Conservation (phyloP, 2,888 invertebrate species). For the Chorisops tibialis region DNA sequence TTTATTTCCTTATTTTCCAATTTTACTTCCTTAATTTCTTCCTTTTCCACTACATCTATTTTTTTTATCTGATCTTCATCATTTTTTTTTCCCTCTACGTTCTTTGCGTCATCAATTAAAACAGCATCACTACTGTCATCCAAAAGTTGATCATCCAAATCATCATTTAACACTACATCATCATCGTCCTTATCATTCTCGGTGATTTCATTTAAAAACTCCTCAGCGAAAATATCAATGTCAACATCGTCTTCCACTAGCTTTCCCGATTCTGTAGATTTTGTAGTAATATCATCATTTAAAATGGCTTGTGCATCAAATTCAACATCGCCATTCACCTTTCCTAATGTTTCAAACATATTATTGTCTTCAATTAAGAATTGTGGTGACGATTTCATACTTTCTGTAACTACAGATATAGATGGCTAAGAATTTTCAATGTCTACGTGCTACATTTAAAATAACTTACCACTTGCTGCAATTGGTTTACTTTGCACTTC, state of each 20-base stretch:
- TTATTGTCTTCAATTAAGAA: neutral
- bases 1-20: neutral
- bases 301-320: neutral
- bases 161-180: neutral
- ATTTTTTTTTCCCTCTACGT: neutral
- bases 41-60: no score
- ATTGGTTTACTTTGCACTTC: neutral
- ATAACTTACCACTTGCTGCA: neutral
- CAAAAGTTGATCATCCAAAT: neutral
- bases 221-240: constrained; percentile 6
- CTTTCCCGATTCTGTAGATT: neutral
- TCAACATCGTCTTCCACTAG: neutral
- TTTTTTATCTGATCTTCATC: neutral
- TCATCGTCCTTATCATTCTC: neutral
- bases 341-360: neutral
- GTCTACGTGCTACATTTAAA: neutral
- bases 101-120: neutral
- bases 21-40: neutral
- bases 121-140: neutral
- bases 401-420: neutral
- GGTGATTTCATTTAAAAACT: neutral
- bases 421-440: neutral
- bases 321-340: neutral
- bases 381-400: neutral
- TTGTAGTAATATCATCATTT: constrained; percentile 8